These are phyloP conservation scores for Cynaeus angustus DNA, from an alignment of 2,888 invertebrate species.

Conservation along the genomic window DNA sequence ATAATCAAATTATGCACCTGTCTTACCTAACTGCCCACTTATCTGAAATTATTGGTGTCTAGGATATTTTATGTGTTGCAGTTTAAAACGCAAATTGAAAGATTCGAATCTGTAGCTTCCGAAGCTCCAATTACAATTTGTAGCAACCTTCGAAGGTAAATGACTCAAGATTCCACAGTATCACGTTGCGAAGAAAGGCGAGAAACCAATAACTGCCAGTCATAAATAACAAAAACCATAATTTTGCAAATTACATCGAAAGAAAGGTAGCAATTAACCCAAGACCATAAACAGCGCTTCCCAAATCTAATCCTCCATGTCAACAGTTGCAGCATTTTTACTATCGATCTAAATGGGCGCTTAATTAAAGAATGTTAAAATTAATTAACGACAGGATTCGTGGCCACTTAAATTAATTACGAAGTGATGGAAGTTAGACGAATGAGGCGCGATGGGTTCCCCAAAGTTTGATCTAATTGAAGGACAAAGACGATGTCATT, in stretches of 20 bases:
- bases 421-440: not conserved
- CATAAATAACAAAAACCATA: slow-evolving; percentile 16
- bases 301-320: slow-evolving; percentile 3
- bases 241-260: slow-evolving; percentile 12
- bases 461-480: slow-evolving; percentile 21
- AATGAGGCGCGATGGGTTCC: slow-evolving; percentile 17
- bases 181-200: slow-evolving; percentile 10
- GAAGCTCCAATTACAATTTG: slow-evolving; percentile 28
- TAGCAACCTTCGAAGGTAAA: slow-evolving; percentile 15
- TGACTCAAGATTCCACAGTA: slow-evolving; percentile 19
- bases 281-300: not conserved
- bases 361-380: slow-evolving; percentile 20
- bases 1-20: slow-evolving; percentile 4
- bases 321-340: slow-evolving; percentile 6
- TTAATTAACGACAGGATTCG: slow-evolving; percentile 13
- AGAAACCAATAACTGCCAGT: slow-evolving; percentile 6
- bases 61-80: too few relatives aligned
- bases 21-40: not conserved
- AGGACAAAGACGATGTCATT: slow-evolving; percentile 36
- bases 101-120: slow-evolving; percentile 13
- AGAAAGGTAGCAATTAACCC: slow-evolving; percentile 33
- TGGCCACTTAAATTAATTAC: slow-evolving; percentile 20
- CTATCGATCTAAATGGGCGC: slow-evolving; percentile 2
- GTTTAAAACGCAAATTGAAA: not conserved
- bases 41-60: not conserved